Conservation (phyloP, 2,113 vertebrate genomes). For the Malaclemys terrapin region DNA sequence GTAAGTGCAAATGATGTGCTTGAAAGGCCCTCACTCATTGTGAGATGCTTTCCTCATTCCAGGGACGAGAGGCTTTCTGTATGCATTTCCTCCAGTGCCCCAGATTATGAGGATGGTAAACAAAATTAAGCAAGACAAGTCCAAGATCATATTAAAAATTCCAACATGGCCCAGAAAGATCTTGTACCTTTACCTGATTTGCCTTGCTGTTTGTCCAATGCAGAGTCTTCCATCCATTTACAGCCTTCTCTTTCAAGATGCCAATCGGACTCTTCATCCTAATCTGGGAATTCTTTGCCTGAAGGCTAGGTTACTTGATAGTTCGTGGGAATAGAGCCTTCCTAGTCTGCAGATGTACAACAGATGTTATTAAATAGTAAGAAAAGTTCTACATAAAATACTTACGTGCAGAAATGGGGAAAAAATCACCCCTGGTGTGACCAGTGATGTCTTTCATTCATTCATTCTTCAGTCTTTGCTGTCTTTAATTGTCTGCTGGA, state of each 20-base stretch:
- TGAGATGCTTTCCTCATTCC: neutral
- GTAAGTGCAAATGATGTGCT: neutral
- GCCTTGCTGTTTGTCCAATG: neutral
- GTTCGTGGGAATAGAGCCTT: neutral
- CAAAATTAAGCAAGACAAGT: neutral
- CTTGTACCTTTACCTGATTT: neutral
- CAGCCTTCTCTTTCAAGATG: no score
- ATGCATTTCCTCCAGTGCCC: neutral
- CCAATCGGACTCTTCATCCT: neutral
- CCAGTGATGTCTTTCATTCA: no score
- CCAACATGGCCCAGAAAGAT: neutral
- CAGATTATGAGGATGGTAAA: neutral
- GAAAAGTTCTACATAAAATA: neutral
- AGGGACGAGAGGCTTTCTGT: neutral
- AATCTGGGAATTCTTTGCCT: neutral
- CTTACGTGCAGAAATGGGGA: neutral
- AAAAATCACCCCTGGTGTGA: neutral
- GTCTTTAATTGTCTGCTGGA: neutral
- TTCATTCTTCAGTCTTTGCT: neutral
- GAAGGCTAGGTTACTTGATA: neutral
- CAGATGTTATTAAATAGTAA: neutral
- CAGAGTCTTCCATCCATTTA: neutral
- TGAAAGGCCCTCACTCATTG: no score
- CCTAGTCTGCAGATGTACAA: neutral
- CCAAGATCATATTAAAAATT: neutral